These are phyloP conservation scores for Cottus gobio DNA, from an alignment of 2,113 vertebrate species.

Conservation along the genomic window DNA sequence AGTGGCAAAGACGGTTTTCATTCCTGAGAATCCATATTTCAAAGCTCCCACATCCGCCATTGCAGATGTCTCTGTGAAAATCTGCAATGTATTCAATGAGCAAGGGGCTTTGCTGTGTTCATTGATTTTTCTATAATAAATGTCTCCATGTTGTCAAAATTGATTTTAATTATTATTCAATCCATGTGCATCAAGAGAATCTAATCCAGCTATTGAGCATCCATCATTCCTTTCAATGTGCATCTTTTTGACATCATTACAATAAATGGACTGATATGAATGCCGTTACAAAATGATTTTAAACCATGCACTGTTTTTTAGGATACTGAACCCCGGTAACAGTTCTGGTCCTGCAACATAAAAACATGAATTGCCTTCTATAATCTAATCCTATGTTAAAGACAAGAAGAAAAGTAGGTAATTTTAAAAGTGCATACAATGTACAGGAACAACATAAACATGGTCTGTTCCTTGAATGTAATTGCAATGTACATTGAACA, in stretches of 20 bases:
- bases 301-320: slow-evolving; percentile 34
- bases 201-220: slow-evolving; percentile 49
- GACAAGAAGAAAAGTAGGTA: neutral
- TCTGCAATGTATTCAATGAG: slow-evolving; percentile 12
- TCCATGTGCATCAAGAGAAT: slow-evolving; percentile 40
- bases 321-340: slow-evolving; percentile 34
- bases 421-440: slow-evolving; percentile 5
- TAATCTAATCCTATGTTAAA: neutral
- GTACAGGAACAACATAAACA: slow-evolving; percentile 10
- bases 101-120: slow-evolving; percentile 34
- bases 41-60: slow-evolving; percentile 37
- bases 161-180: slow-evolving; percentile 54
- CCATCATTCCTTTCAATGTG: slow-evolving; percentile 40
- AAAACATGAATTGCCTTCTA: slow-evolving; percentile 8
- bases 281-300: slow-evolving; percentile 39
- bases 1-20: slow-evolving; percentile 40
- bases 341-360: slow-evolving; percentile 4
- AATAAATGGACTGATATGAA: slow-evolving; percentile 43
- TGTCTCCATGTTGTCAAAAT: slow-evolving; percentile 29
- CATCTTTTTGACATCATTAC: slow-evolving; percentile 46
- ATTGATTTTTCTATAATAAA: slow-evolving; percentile 45
- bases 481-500: slow-evolving; percentile 8
- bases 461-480: neutral
- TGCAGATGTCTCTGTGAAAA: slow-evolving; percentile 21
- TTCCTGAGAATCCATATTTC: slow-evolving; percentile 37